phyloP scores from a whole-genome alignment of 2,797 vertebrate genomes.

The Kryptolebias ocellatus region DNA sequence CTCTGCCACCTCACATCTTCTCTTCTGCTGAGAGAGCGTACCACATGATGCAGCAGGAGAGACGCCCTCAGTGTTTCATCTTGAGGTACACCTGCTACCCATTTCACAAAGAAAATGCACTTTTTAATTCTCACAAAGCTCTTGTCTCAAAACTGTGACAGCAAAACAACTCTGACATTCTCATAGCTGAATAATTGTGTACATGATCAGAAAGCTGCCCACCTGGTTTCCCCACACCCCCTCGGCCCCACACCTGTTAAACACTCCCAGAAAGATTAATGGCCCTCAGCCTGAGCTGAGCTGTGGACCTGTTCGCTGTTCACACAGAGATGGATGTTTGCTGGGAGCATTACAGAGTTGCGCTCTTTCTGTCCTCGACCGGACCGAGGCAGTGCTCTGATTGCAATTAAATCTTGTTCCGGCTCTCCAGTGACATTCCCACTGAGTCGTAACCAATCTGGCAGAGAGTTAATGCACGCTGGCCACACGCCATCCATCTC shows the following conservation, averaged over 20 bases:
- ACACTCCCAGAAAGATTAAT: conserved; percentile 65
- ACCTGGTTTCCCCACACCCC: conserved; percentile 33
- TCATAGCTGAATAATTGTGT: conserved; percentile 18
- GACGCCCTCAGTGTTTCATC: conserved; percentile 89
- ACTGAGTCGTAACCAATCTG: conserved; percentile 78
- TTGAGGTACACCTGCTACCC: conserved; percentile 83
- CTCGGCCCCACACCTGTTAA: conserved; percentile 51
- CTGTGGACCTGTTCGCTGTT: conserved; percentile 45
- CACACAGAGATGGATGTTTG: conserved; percentile 62
- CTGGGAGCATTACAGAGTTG: conserved; percentile 25
- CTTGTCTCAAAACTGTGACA: background rate
- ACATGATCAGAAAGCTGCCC: conserved; percentile 20
- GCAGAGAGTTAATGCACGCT: conserved; percentile 73
- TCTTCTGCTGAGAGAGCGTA: conserved; percentile 92
- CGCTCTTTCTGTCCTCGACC: conserved; percentile 62
- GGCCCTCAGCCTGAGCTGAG: conserved; percentile 37
- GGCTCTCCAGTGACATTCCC: conserved; percentile 68
- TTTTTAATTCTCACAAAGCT: background rate
- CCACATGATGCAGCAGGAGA: conserved; percentile 93
- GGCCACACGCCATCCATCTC: conserved; percentile 74
- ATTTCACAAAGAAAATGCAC: background rate
- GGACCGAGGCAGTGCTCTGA: conserved; percentile 60
- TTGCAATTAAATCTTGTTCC: conserved; percentile 79
- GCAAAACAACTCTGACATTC: conserved; percentile 6
- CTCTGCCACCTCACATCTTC: conserved; percentile 94